These are phyloP conservation scores for Gordius sp. DNA, from an alignment of 2,888 invertebrate genomes.

Conservation along the genomic window DNA sequence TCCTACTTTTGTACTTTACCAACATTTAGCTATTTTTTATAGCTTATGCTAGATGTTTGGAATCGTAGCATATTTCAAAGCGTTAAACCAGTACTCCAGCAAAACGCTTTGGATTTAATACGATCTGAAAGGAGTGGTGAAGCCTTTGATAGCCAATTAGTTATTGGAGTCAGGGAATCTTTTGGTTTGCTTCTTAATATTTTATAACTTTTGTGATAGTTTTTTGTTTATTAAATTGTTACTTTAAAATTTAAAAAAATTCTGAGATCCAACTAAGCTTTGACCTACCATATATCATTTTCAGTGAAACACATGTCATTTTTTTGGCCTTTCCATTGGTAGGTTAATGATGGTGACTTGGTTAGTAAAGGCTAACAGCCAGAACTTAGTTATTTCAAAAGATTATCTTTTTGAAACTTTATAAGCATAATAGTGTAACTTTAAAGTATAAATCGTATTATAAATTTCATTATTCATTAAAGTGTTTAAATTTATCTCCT, in stretches of 20 bases:
- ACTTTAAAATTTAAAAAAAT: slow-evolving; percentile 25
- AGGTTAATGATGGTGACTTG: no score
- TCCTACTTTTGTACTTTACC: no score
- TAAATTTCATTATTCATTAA: no score
- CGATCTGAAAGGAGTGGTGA: slow-evolving; percentile 86
- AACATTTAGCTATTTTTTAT: slow-evolving; percentile 17
- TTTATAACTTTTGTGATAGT: slow-evolving; percentile 14
- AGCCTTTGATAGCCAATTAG: slow-evolving; percentile 81
- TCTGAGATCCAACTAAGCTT: slow-evolving; percentile 52
- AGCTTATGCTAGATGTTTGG: slow-evolving; percentile 94
- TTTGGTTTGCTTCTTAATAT: slow-evolving; percentile 41
- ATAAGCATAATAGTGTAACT: no score
- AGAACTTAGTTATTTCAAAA: no score
- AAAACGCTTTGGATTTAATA: slow-evolving; percentile 87
- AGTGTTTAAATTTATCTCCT: no score
- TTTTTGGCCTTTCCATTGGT: no score
- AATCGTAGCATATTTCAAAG: slow-evolving; percentile 81
- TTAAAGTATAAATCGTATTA: no score
- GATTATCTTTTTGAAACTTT: no score
- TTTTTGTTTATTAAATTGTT: slow-evolving; percentile 11
- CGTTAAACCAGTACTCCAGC: slow-evolving; percentile 61
- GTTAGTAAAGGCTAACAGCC: no score
- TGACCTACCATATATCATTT: no score
- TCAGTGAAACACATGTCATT: no score
- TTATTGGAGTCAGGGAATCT: slow-evolving; percentile 86